Evolutionary conservation across 2,113 vertebrate species (phyloP), one percentile per base, ranked within the genome.

Genomic region (Bufo bufo): DNA sequence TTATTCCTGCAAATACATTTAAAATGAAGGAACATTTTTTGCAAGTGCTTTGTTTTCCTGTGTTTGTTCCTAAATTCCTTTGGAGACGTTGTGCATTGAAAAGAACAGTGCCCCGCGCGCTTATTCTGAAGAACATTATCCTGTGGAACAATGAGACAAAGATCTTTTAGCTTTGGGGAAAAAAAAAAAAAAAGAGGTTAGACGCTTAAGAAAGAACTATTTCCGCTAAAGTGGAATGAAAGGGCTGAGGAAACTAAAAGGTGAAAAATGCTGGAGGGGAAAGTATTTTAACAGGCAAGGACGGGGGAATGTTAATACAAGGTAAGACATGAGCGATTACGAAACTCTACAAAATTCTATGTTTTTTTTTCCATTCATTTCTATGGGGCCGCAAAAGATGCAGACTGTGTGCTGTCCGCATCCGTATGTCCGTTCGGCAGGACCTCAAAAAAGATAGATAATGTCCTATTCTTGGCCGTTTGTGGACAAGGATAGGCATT

Each of bases 31-130:
- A 66, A 79, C 45, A 79, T 86, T 78, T 33, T 86, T 63, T 79
- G 17, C 61, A 69, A 79, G 85, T 8, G 33, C 61, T 77, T 63
- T 86, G 56, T 78, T 74, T 86, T 86, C 72, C 85, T 61, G 85
- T 77, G 58, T 86, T 86, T 79, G 75, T 86, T 86, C 77, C 61
- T 12, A 86, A 86, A 86, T 86, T 86, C 75, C 75, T 79, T 86
- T 86, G 59, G 85, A 79, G 77, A 66, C 17, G 49, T 78, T 69
- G 20, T 54, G 69, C 47, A 86, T 77, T 86, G 45, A 79, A 86
- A 78, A 23, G 61, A 66, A 54, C 75, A 23, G 43, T 56, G 85
- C 77, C 77, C 75, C 58, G 72, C 66, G 85, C 85, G 20, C 61
- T 52, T 23, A 86, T 79, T 54, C 75, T 69, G 85, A 77, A 80